These are phyloP conservation scores for Poeciliopsis occidentalis DNA, from an alignment of 2,113 vertebrate species.

Conservation along the genomic window DNA sequence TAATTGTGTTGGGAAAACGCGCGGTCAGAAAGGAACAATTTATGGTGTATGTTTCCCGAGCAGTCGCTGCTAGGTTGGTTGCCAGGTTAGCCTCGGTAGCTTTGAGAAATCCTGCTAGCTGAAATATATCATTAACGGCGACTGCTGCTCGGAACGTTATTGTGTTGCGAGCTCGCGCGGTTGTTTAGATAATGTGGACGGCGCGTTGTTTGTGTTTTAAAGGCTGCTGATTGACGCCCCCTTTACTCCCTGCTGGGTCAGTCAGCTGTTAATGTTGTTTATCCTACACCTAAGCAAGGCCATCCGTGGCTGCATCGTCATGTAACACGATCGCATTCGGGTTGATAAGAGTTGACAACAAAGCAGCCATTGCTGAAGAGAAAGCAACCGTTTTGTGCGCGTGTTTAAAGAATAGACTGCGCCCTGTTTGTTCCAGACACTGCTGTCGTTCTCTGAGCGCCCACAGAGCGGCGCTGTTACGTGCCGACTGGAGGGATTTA, in stretches of 20 bases:
- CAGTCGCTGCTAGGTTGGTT: slow-evolving; percentile 11
- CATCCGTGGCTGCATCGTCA: neutral
- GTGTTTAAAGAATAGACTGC: neutral
- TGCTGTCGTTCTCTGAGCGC: slow-evolving; percentile 2
- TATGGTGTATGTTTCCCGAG: slow-evolving; percentile 1
- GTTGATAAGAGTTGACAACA: neutral
- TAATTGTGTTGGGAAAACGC: fast-evolving
- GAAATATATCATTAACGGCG: neutral
- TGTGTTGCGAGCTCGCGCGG: neutral
- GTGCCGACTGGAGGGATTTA: slow-evolving; percentile 9
- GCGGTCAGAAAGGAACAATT: neutral
- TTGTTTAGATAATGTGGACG: neutral
- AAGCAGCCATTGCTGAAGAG: fast-evolving
- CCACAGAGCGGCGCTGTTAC: slow-evolving; percentile 50
- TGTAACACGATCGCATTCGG: neutral
- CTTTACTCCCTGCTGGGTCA: slow-evolving; percentile 1
- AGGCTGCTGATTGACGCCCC: neutral
- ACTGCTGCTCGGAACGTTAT: neutral
- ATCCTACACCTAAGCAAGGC: slow-evolving; percentile 35
- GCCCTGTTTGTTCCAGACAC: neutral
- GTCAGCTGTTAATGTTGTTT: slow-evolving; percentile 57
- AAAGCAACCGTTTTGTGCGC: neutral
- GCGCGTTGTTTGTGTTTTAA: neutral
- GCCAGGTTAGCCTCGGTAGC: slow-evolving; percentile 58
- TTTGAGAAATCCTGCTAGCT: slow-evolving; percentile 38